Evolutionary conservation across 2,888 invertebrate species (phyloP).

Genomic region (Anarsia innoxiella): DNA sequence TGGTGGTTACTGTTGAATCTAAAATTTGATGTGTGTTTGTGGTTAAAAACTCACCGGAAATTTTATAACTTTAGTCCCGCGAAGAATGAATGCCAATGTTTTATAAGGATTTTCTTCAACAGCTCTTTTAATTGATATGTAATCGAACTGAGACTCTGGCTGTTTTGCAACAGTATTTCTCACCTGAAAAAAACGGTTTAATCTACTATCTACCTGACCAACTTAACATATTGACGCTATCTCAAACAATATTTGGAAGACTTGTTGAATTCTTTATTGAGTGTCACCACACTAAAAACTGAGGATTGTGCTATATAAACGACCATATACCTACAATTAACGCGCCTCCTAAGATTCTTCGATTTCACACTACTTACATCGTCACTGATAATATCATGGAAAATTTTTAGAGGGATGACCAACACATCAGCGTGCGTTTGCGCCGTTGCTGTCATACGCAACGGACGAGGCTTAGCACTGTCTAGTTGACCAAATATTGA

Average conservation of each 20-base stretch:
- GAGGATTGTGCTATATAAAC: no score
- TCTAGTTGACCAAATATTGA: conserved; percentile 27
- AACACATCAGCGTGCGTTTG: conserved; percentile 25
- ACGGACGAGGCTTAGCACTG: conserved; percentile 19
- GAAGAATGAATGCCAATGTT: conserved; percentile 26
- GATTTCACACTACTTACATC: no score
- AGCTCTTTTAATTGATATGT: conserved; percentile 22
- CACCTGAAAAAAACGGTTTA: neutral
- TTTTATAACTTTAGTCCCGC: conserved; percentile 25
- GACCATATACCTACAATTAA: no score
- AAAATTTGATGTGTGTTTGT: no score
- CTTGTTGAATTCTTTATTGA: no score
- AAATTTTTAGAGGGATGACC: conserved; percentile 22
- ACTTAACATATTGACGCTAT: no score
- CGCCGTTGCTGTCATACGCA: conserved; percentile 22
- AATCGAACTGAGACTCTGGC: conserved; percentile 10
- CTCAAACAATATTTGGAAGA: no score
- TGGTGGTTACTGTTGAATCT: no score
- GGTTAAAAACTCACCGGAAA: conserved; percentile 30
- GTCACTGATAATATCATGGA: conserved; percentile 20
- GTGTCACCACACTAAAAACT: no score
- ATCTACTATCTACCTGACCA: no score
- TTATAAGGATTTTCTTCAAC: conserved; percentile 28
- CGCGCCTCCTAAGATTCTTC: no score
- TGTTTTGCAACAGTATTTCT: neutral